Conservation (phyloP, 2,113 vertebrate species). For the Cinclus cinclus region DNA sequence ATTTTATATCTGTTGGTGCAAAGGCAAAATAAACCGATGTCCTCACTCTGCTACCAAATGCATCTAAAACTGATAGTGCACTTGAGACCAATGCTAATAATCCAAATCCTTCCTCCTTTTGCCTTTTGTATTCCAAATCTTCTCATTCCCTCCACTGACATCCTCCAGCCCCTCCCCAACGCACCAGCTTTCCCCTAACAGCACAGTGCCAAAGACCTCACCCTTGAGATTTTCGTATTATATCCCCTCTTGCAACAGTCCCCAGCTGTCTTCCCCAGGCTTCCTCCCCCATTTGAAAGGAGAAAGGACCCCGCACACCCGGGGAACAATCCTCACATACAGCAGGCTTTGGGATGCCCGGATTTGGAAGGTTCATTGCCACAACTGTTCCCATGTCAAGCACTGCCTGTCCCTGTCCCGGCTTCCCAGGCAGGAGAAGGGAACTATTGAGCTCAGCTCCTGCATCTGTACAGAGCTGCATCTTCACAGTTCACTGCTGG, state of each 20-base stretch:
- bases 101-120: background rate
- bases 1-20: background rate
- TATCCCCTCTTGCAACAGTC: background rate
- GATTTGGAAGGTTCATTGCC: background rate
- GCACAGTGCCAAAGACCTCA: background rate
- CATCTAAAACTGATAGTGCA: background rate
- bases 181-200: background rate
- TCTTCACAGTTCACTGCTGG: background rate
- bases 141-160: background rate
- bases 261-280: background rate
- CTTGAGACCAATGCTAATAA: background rate
- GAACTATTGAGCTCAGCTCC: constrained; percentile 1
- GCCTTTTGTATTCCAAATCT: background rate
- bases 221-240: background rate
- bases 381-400: background rate
- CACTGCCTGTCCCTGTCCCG: background rate
- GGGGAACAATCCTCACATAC: background rate
- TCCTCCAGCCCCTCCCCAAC: background rate
- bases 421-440: background rate
- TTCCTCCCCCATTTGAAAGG: background rate
- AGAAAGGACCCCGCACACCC: background rate
- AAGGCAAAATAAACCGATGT: background rate
- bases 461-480: background rate
- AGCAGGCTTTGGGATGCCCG: background rate
- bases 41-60: background rate